Evolutionary conservation across 2,797 vertebrate species (phyloP).

Genomic region (Pterois miles): DNA sequence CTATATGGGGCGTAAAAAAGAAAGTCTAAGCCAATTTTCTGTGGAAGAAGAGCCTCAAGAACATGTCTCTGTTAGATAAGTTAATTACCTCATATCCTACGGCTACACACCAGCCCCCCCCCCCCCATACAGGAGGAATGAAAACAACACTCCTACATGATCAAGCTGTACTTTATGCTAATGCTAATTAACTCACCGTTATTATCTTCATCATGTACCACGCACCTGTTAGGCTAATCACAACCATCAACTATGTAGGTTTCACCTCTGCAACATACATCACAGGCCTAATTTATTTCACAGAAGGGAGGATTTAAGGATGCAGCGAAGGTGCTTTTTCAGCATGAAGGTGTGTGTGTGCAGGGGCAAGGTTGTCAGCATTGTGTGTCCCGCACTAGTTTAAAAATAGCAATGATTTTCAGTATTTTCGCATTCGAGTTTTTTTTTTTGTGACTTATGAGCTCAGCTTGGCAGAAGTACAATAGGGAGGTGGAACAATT

Average conservation of each 20-base stretch:
- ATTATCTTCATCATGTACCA: constrained; percentile 43
- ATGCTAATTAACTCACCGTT: constrained; percentile 47
- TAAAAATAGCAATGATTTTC: constrained; percentile 37
- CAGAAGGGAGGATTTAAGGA: not conserved
- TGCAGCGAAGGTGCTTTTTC: not conserved
- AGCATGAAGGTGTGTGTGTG: not conserved
- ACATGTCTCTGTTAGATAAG: constrained; percentile 71
- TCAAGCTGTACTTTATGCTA: constrained; percentile 49
- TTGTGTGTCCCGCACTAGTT: constrained; percentile 5
- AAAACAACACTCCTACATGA: constrained; percentile 64
- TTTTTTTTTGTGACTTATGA: constrained; percentile 11
- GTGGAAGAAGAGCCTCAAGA: constrained; percentile 58
- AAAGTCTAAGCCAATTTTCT: constrained; percentile 60
- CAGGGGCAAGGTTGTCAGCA: constrained; percentile 1
- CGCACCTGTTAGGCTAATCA: constrained; percentile 38
- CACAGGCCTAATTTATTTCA: constrained; percentile 19
- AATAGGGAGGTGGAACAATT: constrained; percentile 37
- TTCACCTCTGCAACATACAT: constrained; percentile 12
- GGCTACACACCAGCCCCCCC: constrained; percentile 40
- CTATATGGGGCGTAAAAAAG: constrained; percentile 51
- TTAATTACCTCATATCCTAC: constrained; percentile 75
- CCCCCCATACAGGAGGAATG: constrained; percentile 27
- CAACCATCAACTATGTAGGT: constrained; percentile 6
- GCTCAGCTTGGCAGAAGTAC: constrained; percentile 11
- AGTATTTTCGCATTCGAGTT: not conserved